Base-by-base conservation (phyloP, 2,888 invertebrate genomes). In the Diaperis boleti region DNA sequence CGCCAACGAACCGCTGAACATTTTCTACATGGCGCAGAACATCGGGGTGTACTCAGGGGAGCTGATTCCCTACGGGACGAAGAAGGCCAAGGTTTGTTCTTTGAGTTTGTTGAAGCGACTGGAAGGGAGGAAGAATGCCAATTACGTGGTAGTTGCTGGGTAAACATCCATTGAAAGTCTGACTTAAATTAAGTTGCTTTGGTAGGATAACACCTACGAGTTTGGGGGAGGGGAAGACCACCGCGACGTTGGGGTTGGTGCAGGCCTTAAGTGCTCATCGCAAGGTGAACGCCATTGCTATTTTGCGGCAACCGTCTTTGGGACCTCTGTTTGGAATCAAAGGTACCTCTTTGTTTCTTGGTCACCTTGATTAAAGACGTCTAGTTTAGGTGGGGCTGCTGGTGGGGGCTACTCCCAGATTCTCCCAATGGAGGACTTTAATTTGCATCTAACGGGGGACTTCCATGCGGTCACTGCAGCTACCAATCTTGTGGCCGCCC, bases 341-440 rank as follows among this genome's bases (percentile, higher is more conserved):
- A 85, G 95, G n/a, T n/a, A n/a, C n/a, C n/a, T n/a, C n/a, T n/a
- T n/a, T n/a, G n/a, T n/a, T n/a, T n/a, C n/a, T n/a, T n/a, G n/a
- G n/a, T n/a, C n/a, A n/a, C n/a, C n/a, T n/a, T n/a, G n/a, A n/a
- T n/a, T n/a, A n/a, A n/a, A n/a, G n/a, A n/a, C n/a, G n/a, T n/a
- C n/a, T n/a, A n/a, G 3, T 14, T n/a, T n/a, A 22, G 22, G 33
- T 2, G 33, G 33, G 1, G 99, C 98, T 1, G 59, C 17, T 5
- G 99, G 99, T 1, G 99, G 98, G 13, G 98, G 98, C 1, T 98
- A 98, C 80, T 92, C 98, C 0, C 93, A 94, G 85, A 90, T 91
- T 0, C 98, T 99, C 69, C 99, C 99, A 0, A 99, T 99, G 99
- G 98, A 99, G 82, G 98, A 99, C 75, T 98, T 99, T 82, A 99